Evolutionary conservation across 2,888 invertebrate genomes (phyloP).

Genomic region (Ochropleura plecta): DNA sequence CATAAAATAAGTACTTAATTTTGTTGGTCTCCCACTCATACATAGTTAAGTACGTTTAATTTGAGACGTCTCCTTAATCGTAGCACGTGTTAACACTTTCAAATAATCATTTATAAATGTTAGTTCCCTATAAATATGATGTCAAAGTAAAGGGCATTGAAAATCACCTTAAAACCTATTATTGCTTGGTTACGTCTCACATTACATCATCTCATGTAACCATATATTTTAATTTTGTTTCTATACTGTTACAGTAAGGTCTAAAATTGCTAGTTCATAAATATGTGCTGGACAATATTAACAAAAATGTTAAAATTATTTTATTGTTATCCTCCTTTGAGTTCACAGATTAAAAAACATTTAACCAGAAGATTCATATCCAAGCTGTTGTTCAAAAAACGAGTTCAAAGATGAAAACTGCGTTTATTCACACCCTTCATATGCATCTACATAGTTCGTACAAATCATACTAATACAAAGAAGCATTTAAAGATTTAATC

Average conservation of each 20-base stretch:
- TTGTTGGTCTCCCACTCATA: slow-evolving; percentile 77
- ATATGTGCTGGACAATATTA: slow-evolving; percentile 32
- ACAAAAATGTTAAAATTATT: slow-evolving; percentile 33
- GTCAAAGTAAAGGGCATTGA: slow-evolving; percentile 42
- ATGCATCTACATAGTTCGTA: slow-evolving; percentile 61
- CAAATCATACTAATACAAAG: slow-evolving; percentile 68
- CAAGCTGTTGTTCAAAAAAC: slow-evolving; percentile 32
- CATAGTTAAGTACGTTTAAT: slow-evolving; percentile 65
- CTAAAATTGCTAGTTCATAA: slow-evolving; percentile 37
- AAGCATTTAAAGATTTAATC: slow-evolving; percentile 70
- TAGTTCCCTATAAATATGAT: slow-evolving; percentile 42
- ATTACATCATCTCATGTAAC: slow-evolving; percentile 48
- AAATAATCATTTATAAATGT: slow-evolving; percentile 39
- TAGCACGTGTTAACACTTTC: slow-evolving; percentile 68
- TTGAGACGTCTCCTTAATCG: slow-evolving; percentile 58
- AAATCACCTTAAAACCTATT: slow-evolving; percentile 38
- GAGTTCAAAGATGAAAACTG: slow-evolving; percentile 22
- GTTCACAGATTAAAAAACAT: slow-evolving; percentile 32
- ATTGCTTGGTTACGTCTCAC: slow-evolving; percentile 48
- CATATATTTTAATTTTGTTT: slow-evolving; percentile 31
- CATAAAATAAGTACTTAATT: slow-evolving; percentile 88
- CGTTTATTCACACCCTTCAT: slow-evolving; percentile 46
- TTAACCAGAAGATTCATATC: slow-evolving; percentile 21
- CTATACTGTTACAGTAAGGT: slow-evolving; percentile 28
- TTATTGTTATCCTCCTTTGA: slow-evolving; percentile 47